These are phyloP conservation scores for Zosterops hypoxanthus DNA, from an alignment of 2,113 vertebrate genomes.

Conservation along the genomic window DNA sequence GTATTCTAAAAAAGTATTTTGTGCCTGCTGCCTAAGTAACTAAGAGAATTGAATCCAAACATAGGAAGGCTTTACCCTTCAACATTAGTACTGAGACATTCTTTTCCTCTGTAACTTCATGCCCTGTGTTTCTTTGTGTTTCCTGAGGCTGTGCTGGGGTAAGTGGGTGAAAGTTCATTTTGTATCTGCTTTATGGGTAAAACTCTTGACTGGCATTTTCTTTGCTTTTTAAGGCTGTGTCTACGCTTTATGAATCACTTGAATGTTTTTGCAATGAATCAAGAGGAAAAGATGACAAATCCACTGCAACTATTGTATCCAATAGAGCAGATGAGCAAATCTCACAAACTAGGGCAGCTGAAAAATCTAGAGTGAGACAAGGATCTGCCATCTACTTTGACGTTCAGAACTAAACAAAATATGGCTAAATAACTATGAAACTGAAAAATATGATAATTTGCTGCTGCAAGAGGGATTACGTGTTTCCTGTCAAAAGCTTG, in stretches of 20 bases:
- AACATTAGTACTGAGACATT: neutral
- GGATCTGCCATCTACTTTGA: neutral
- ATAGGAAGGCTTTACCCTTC: neutral
- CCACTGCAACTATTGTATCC: neutral
- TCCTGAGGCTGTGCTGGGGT: neutral
- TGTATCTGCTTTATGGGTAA: neutral
- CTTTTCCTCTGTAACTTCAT: neutral
- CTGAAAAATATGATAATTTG: neutral
- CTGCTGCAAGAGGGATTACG: neutral
- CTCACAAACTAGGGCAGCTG: neutral
- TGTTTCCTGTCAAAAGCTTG: neutral
- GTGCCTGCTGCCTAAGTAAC: neutral
- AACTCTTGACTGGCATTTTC: neutral
- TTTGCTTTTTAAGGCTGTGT: conserved; percentile 62
- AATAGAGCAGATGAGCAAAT: neutral
- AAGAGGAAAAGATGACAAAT: conserved; percentile 23
- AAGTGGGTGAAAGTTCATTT: neutral
- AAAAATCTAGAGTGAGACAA: neutral
- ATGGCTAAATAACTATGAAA: neutral
- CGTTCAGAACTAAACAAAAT: neutral
- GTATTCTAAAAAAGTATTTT: neutral
- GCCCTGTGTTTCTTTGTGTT: neutral
- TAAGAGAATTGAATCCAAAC: neutral
- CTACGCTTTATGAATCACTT: conserved; percentile 55
- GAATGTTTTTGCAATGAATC: conserved; percentile 31